Evolutionary conservation across 1,140 invertebrate genomes (phyloP), one percentile per base, ranked within the genome.

Genomic region (Drosophila bifasciata): DNA sequence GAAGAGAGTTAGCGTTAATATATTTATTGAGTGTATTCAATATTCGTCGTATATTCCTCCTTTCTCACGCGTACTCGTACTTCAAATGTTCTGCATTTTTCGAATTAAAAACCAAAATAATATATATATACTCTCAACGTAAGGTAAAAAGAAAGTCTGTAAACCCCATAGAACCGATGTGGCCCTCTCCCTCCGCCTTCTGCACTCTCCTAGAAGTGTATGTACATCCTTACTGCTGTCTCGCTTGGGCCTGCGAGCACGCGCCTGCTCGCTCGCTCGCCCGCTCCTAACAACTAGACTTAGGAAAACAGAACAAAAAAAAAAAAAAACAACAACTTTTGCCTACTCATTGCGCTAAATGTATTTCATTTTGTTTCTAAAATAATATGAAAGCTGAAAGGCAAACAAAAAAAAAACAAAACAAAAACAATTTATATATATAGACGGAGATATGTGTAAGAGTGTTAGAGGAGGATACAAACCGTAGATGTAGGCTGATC

Each of bases 351-450:
- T 62, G 72, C 76, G 67, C 59, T 85, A 80, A 59, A 69, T 66
- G 43, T 73, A 73, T 79, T 84, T 84, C 80, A 84, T 64, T 85
- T 84, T 85, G 67, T 84, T 84, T 84, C 67, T 79, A 79, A 84
- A 84, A 85, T 84, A 79, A 63, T 17, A 76, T 84, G 80, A 85
- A 85, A 69, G 62, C 46, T 28, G 40, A 39, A 66, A 40, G 40
- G 21, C 46, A 60, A 60, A 32, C 28, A 46, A 68, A 61, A 76
- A 45, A 19, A 49, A 69, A 49, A 52, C 52, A 23, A 13, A 44
- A 21, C 39, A 41, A 45, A 60, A 56, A 2, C 23, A 6, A 32
- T 19, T 50, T 39, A 72, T 53, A 64, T 53, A 64, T 13, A 51
- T n/a, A 53, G 8, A 28, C 21, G 39, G 19, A 59, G 40, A 39